Conservation (phyloP, 1,140 invertebrate genomes). For the Triops cancriformis region DNA sequence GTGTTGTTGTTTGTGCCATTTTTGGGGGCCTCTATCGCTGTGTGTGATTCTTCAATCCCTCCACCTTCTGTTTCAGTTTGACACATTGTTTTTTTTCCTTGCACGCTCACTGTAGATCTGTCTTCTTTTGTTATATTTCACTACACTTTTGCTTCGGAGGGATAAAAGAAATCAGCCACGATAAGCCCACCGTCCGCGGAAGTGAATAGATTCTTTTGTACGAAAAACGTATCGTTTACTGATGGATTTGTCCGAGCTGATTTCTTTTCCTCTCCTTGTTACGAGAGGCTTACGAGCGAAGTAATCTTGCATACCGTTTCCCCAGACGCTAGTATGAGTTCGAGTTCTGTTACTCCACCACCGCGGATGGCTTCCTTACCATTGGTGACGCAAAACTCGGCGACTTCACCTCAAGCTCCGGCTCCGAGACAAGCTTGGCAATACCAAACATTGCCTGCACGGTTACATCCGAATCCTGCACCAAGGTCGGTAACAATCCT, state of each 20-base stretch:
- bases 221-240: neutral
- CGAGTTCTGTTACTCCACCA: slow-evolving; percentile 18
- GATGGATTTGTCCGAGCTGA: slow-evolving; percentile 19
- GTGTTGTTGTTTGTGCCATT: slow-evolving; percentile 17
- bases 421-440: slow-evolving; percentile 19
- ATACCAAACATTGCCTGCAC: slow-evolving; percentile 26
- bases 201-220: neutral
- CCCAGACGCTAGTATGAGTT: slow-evolving; percentile 9
- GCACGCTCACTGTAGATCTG: neutral
- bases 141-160: neutral
- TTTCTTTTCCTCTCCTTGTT: slow-evolving; percentile 17
- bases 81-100: neutral
- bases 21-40: neutral
- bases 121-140: neutral
- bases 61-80: neutral
- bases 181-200: neutral
- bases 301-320: neutral
- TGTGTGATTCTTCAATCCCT: neutral
- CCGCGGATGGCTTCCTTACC: slow-evolving; percentile 21
- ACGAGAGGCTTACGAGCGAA: neutral
- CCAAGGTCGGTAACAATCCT: neutral
- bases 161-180: slow-evolving; percentile 19
- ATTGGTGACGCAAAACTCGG: neutral
- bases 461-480: slow-evolving; percentile 21
- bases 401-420: neutral